phyloP scores from a whole-genome alignment of 2,888 invertebrate genomes.

The Ferdinandea cuprea region DNA sequence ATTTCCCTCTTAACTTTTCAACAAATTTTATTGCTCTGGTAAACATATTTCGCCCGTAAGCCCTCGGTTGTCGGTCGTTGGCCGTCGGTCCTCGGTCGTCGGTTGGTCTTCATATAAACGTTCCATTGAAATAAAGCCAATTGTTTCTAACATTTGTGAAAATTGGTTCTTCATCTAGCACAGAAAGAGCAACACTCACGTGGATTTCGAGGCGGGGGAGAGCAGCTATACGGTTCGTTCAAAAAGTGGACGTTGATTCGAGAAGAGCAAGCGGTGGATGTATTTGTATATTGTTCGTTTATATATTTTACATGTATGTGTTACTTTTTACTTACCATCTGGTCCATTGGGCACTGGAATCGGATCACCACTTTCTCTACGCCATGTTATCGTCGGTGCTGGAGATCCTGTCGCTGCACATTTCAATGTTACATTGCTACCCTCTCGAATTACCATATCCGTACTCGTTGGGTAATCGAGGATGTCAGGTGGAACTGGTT shows the following conservation, averaged over 20 bases:
- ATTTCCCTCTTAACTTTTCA: slow-evolving; percentile 40
- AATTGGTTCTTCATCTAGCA: slow-evolving; percentile 57
- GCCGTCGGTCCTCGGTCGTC: slow-evolving; percentile 15
- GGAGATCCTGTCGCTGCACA: slow-evolving; percentile 96
- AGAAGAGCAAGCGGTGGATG: not conserved
- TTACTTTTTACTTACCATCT: slow-evolving; percentile 85
- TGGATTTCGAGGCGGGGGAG: not conserved
- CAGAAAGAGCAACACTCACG: slow-evolving; percentile 15
- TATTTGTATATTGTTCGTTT: not conserved
- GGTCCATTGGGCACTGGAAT: slow-evolving; percentile 88
- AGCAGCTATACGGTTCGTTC: not conserved
- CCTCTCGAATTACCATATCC: slow-evolving; percentile 94
- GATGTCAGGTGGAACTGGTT: slow-evolving; percentile 92
- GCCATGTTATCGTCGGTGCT: slow-evolving; percentile 93
- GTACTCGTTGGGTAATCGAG: slow-evolving; percentile 92
- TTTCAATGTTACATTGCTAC: slow-evolving; percentile 91
- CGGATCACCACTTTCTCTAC: slow-evolving; percentile 90
- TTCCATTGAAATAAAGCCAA: slow-evolving; percentile 57
- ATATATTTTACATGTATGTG: slow-evolving; percentile 7
- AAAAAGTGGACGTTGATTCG: slow-evolving; percentile 18
- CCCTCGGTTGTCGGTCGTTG: slow-evolving; percentile 2
- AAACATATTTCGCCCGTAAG: slow-evolving; percentile 59
- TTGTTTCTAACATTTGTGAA: slow-evolving; percentile 70
- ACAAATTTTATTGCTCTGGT: slow-evolving; percentile 65
- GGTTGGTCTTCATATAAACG: slow-evolving; percentile 47